These are phyloP conservation scores for Bicyclus anynana DNA, from an alignment of 1,140 invertebrate species.

Conservation along the genomic window DNA sequence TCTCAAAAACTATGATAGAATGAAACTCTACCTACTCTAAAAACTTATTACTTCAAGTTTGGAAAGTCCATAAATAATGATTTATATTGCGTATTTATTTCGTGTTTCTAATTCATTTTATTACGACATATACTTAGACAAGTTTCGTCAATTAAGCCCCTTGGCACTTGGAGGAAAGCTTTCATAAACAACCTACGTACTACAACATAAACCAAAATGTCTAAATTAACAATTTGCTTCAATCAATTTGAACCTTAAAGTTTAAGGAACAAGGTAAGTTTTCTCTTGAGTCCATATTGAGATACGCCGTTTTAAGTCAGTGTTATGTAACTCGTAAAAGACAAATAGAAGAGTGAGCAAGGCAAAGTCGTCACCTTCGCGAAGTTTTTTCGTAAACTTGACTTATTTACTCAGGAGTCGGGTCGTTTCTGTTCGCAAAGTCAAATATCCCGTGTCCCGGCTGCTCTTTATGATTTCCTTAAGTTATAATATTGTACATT, in stretches of 20 bases:
- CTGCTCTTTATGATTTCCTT: conserved; percentile 32
- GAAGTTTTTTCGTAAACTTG: conserved; percentile 37
- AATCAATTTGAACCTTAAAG: neutral
- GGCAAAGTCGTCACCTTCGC: conserved; percentile 30
- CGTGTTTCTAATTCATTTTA: neutral
- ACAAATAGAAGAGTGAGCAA: conserved; percentile 26
- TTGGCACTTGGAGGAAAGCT: conserved; percentile 6
- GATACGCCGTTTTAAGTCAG: conserved; percentile 1
- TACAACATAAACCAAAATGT: neutral
- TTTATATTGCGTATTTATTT: neutral
- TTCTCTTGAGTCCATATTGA: neutral
- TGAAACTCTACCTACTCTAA: neutral
- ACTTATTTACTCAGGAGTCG: conserved; percentile 29
- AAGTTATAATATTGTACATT: conserved; percentile 25
- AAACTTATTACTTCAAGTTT: neutral
- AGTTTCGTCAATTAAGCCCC: conserved; percentile 8
- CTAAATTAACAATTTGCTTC: neutral
- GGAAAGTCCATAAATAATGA: neutral
- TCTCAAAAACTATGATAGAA: neutral
- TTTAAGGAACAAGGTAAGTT: neutral
- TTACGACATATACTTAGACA: conserved; percentile 2
- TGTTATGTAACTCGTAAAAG: conserved; percentile 16
- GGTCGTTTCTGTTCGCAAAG: conserved; percentile 30
- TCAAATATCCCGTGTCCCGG: conserved; percentile 28
- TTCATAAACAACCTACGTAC: conserved; percentile 10